phyloP scores from a whole-genome alignment of 1,140 invertebrate genomes.

The Euwallacea similis region DNA sequence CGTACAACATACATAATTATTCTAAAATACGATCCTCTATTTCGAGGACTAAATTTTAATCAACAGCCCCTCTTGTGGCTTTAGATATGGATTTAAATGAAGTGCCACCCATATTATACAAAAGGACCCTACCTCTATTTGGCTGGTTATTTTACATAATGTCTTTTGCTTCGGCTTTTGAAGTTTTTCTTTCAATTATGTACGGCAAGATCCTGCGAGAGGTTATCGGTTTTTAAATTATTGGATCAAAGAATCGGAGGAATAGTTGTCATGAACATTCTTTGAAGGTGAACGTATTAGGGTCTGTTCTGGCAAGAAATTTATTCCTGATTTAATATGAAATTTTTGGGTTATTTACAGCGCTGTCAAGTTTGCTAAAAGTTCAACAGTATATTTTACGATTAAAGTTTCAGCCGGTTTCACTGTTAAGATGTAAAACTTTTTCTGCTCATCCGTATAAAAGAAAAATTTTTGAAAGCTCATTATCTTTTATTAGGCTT shows the following conservation, averaged over 20 bases:
- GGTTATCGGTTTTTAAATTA: background rate
- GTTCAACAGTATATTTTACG: background rate
- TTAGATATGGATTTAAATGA: constrained; percentile 37
- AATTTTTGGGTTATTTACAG: background rate
- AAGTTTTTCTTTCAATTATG: constrained; percentile 17
- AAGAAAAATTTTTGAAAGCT: constrained; percentile 1
- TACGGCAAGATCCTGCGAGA: background rate
- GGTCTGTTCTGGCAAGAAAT: background rate
- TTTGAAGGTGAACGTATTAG: background rate
- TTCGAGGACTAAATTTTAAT: constrained; percentile 27
- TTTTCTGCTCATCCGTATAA: constrained; percentile 1
- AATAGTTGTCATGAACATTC: background rate
- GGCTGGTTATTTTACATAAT: constrained; percentile 30
- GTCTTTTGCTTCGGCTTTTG: constrained; percentile 15
- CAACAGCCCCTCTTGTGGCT: constrained; percentile 26
- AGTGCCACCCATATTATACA: constrained; percentile 16
- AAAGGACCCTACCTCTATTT: constrained; percentile 30
- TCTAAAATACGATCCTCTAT: constrained; percentile 23
- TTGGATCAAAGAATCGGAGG: background rate
- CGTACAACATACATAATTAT: constrained; percentile 31
- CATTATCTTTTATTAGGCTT: constrained; percentile 1
- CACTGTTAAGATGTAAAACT: background rate
- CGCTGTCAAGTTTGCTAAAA: background rate
- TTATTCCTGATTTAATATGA: background rate
- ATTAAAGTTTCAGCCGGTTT: background rate